Conservation (phyloP, 53 echinoderm and acorn worm genomes). For the Astropecten irregularis region DNA sequence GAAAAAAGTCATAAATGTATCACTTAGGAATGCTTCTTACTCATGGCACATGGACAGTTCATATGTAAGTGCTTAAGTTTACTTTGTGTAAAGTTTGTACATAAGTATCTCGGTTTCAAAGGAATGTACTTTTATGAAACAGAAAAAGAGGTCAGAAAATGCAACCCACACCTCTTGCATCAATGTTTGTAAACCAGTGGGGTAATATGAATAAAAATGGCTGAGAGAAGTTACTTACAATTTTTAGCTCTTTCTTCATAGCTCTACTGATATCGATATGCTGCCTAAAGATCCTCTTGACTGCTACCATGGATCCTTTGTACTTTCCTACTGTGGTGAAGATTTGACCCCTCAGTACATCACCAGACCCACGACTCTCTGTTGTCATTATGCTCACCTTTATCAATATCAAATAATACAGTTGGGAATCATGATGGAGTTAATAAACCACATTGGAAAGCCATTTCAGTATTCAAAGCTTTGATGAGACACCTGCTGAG, state of each 20-base stretch:
- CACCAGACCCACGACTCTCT: conserved; percentile 77
- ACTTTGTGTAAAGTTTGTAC: no score
- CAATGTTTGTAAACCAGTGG: no score
- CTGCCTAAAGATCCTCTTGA: conserved; percentile 81
- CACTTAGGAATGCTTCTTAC: no score
- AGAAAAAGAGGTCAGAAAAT: no score
- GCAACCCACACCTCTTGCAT: no score
- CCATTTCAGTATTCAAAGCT: no score
- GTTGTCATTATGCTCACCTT: conserved; percentile 87
- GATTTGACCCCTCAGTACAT: conserved; percentile 82
- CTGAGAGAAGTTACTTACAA: conserved; percentile 58
- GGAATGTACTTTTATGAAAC: no score
- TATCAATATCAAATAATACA: not conserved
- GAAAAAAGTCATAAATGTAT: no score
- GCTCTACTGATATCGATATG: conserved; percentile 74
- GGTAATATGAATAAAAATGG: no score
- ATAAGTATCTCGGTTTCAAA: no score
- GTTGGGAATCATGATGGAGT: not conserved
- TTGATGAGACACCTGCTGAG: conserved; percentile 2
- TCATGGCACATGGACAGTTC: no score
- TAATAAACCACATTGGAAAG: not conserved
- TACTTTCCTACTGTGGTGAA: conserved; percentile 88
- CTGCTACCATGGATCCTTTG: conserved; percentile 82
- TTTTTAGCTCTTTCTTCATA: conserved; percentile 89
- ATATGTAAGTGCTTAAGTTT: no score